Evolutionary conservation across 2,888 invertebrate species (phyloP).

Genomic region (Thereva nobilitata): DNA sequence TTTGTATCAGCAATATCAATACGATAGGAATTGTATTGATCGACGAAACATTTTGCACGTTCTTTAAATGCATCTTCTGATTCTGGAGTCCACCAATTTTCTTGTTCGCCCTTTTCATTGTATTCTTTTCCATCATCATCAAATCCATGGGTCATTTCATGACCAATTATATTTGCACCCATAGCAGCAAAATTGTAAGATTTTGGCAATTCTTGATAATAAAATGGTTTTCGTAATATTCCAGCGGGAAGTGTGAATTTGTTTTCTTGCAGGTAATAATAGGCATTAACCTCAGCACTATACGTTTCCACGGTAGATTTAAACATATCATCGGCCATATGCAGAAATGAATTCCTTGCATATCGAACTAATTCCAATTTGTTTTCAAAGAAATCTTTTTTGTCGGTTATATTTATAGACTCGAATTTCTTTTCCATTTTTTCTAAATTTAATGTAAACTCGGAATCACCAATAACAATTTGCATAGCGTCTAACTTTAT

Average conservation of each 20-base stretch:
- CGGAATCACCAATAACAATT: conserved; percentile 19
- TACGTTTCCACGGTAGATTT: not conserved
- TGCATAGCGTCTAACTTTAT: conserved; percentile 7
- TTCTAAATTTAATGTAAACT: conserved; percentile 7
- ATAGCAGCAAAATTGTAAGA: conserved; percentile 19
- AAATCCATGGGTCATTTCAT: conserved; percentile 5
- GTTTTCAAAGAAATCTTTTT: conserved; percentile 16
- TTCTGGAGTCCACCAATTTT: conserved; percentile 10
- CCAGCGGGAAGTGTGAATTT: conserved; percentile 14
- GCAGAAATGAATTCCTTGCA: not conserved
- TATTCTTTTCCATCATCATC: conserved; percentile 1
- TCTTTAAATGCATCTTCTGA: not conserved
- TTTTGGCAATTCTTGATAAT: conserved; percentile 13
- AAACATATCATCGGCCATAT: not conserved
- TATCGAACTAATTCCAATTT: not conserved
- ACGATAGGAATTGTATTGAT: conserved; percentile 9
- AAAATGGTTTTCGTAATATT: conserved; percentile 20
- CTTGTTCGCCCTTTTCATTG: conserved; percentile 33
- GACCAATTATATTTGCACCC: conserved; percentile 4
- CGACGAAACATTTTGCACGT: conserved; percentile 1
- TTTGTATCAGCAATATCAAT: conserved; percentile 1
- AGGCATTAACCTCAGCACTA: conserved; percentile 13
- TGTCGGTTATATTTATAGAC: not conserved
- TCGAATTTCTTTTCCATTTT: not conserved
- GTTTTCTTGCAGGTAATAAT: not conserved